Conservation (phyloP, 1,140 invertebrate species). For the Microplitis demolitor region DNA sequence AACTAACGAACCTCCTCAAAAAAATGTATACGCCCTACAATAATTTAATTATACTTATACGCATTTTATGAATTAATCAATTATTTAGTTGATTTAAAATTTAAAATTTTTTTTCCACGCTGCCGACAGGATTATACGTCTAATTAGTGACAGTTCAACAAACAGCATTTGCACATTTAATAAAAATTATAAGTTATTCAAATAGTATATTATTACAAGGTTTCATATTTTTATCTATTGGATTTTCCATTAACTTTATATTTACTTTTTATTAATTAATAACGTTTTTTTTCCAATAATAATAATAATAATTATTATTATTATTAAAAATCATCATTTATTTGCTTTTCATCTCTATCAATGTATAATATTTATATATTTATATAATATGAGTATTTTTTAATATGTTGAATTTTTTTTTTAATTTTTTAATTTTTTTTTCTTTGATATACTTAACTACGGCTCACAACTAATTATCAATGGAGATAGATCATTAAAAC, state of each 20-base stretch:
- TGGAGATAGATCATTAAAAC: slow-evolving; percentile 17
- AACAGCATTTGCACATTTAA: slow-evolving; percentile 36
- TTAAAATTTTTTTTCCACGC: slow-evolving; percentile 14
- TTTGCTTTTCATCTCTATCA: slow-evolving; percentile 1
- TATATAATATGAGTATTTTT: slow-evolving; percentile 33
- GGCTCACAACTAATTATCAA: slow-evolving; percentile 2
- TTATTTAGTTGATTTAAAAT: slow-evolving; percentile 21
- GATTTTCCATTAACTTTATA: background rate
- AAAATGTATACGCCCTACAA: background rate
- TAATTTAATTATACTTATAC: background rate
- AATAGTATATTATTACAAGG: slow-evolving; percentile 24
- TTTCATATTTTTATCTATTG: background rate
- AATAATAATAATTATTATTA: too few species aligned
- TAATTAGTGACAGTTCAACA: slow-evolving; percentile 37
- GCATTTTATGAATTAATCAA: background rate
- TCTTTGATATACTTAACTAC: slow-evolving; percentile 1
- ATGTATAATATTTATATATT: slow-evolving; percentile 5
- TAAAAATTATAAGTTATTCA: slow-evolving; percentile 16
- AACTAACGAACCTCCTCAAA: too few species aligned
- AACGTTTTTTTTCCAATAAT: background rate
- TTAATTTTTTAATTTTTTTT: slow-evolving; percentile 15
- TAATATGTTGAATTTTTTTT: slow-evolving; percentile 25
- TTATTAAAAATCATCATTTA: background rate
- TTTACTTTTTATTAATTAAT: background rate
- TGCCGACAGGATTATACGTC: slow-evolving; percentile 31